Base-by-base conservation (phyloP, 2,888 invertebrate genomes). In the Cephus pygmeus region DNA sequence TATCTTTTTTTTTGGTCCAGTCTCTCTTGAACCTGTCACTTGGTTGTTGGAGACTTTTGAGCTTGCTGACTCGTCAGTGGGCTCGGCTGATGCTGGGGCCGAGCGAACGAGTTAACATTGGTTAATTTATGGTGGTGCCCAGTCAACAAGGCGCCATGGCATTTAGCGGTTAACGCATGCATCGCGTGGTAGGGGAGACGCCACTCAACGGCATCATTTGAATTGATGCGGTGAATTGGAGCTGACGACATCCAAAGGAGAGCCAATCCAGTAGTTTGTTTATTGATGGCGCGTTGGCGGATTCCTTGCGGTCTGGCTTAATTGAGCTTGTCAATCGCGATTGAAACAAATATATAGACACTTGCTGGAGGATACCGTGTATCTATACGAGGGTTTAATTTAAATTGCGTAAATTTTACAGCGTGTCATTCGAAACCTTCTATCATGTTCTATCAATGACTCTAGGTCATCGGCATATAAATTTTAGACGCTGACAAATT, bases 61-160 rank as follows among this genome's bases (percentile, higher is more conserved):
- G 3, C 35, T 15, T 34, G 34, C 34, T 34, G 1, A 9, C 34
- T 34, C 34, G 9, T 34, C 40, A 1, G 1, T 23, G 23, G 40
- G 6, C 40, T 23, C 6, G 2, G 15, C 2, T 6, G 40, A 15
- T 40, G 40, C 40, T 40, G 23, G 23, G 23, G 9, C 56, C 23
- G 56, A 56, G 56, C 33, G 77, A 56, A 30, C 35, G 75, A 81
- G 83, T 86, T 84, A 86, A 90, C 87, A 89, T 89, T 86, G 87
- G 87, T 87, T 85, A 90, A 90, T 90, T 89, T 87, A 88, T 84
- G 82, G 83, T 85, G 87, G 85, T 86, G 86, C 85, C 83, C 87
- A 88, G 89, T 89, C 90, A 85, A 85, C 86, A 79, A 89, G 90
- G 90, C 90, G 90, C 90, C 90, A 88, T 84, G 84, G 86, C 86